Conservation (phyloP, 2,888 invertebrate species). For the Sarcophaga variegata region DNA sequence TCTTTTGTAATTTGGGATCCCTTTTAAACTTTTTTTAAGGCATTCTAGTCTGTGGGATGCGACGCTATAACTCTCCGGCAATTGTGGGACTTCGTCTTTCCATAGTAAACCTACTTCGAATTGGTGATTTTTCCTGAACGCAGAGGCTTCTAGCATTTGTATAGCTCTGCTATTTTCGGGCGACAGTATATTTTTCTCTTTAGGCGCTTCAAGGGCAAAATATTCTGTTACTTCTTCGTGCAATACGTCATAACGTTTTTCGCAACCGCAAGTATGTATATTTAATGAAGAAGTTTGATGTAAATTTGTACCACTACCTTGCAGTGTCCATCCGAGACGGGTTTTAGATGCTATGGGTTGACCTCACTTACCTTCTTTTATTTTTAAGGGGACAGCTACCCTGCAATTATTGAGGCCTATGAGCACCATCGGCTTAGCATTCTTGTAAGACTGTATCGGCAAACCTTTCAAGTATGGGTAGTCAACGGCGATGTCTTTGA, state of each 20-base stretch:
- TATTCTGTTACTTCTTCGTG: constrained; percentile 53
- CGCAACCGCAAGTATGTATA: constrained; percentile 53
- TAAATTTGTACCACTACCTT: too few relatives aligned
- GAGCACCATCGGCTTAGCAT: constrained; percentile 40
- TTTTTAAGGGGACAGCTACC: neutral
- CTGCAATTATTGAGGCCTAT: constrained; percentile 31
- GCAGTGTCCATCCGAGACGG: too few relatives aligned
- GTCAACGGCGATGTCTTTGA: constrained; percentile 8
- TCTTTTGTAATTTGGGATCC: constrained; percentile 31
- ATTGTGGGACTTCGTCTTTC: constrained; percentile 48
- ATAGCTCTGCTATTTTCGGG: constrained; percentile 53
- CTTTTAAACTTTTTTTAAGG: constrained; percentile 61
- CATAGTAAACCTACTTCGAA: constrained; percentile 58
- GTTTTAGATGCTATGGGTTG: constrained; percentile 29
- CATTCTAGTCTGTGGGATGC: constrained; percentile 49
- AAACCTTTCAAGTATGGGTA: constrained; percentile 37
- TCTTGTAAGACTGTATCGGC: constrained; percentile 31
- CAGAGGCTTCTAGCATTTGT: constrained; percentile 47
- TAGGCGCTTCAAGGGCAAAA: neutral
- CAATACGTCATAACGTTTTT: constrained; percentile 10
- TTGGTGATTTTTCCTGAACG: constrained; percentile 7
- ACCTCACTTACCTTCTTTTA: constrained; percentile 40
- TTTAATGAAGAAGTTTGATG: constrained; percentile 4
- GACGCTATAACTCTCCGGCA: constrained; percentile 54
- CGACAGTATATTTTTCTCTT: constrained; percentile 25